A percentile compares a stretch with the other conserved stretches of the same genome.
phyloP scores from a whole-genome alignment of 2,888 invertebrate genomes.

The Zeuzera pyrina region DNA sequence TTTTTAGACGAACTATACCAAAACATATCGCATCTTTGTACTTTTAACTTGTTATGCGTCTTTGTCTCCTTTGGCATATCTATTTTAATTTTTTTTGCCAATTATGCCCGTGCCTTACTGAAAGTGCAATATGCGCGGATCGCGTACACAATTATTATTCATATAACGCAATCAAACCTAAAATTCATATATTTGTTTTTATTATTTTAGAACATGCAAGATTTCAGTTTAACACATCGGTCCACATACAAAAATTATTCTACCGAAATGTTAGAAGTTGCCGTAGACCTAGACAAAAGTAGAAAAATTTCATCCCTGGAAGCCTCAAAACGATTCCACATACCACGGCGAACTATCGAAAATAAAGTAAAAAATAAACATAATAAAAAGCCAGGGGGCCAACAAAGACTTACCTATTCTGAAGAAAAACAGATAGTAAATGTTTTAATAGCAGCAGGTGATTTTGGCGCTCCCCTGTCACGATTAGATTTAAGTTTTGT shows the following conservation, averaged over 20 bases:
- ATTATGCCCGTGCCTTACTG: not conserved
- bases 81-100: not conserved
- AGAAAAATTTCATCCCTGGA: constrained; percentile 6
- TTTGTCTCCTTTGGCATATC: not conserved
- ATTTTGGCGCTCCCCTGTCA: constrained; percentile 10
- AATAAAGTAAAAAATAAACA: constrained; percentile 14
- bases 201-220: constrained; percentile 7
- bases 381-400: constrained; percentile 9
- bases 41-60: not conserved
- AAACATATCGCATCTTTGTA: not conserved
- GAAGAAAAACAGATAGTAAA: constrained; percentile 12
- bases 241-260: not conserved
- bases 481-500: constrained; percentile 12
- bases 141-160: constrained; percentile 6
- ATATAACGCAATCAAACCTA: constrained; percentile 2
- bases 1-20: constrained; percentile 4
- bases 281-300: constrained; percentile 9
- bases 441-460: constrained; percentile 7
- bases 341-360: constrained; percentile 10
- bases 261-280: constrained; percentile 8
- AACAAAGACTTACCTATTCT: constrained; percentile 10
- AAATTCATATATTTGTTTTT: constrained; percentile 8
- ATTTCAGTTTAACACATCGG: not conserved
- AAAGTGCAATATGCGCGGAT: constrained; percentile 5
- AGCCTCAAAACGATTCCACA: constrained; percentile 7